phyloP scores from a whole-genome alignment of 2,888 invertebrate genomes.

The Achlya flavicornis region DNA sequence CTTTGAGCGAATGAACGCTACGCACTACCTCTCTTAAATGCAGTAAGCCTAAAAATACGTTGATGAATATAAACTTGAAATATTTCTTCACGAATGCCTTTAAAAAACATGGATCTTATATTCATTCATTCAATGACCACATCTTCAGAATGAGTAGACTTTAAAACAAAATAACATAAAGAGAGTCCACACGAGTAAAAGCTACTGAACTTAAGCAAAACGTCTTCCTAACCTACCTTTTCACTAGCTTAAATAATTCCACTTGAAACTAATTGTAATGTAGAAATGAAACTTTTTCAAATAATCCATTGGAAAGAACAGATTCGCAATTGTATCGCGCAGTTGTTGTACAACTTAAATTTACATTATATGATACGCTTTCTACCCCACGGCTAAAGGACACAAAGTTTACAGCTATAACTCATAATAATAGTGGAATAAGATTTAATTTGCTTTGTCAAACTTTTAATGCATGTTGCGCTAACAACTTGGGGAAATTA shows the following conservation, averaged over 20 bases:
- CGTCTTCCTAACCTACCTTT: background rate
- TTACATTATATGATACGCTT: background rate
- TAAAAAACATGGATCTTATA: no score
- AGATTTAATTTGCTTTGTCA: slow-evolving; percentile 7
- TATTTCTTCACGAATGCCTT: no score
- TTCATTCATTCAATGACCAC: no score
- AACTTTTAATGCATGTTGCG: slow-evolving; percentile 10
- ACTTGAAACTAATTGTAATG: background rate
- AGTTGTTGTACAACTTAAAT: background rate
- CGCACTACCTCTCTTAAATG: no score
- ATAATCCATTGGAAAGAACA: background rate
- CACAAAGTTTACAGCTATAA: background rate
- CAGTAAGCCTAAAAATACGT: no score
- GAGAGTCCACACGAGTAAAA: background rate
- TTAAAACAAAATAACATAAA: background rate
- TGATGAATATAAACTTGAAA: no score
- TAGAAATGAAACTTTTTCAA: background rate
- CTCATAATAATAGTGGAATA: slow-evolving; percentile 2
- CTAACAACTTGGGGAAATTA: background rate
- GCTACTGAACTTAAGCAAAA: background rate
- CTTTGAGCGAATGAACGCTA: no score
- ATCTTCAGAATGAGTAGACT: no score
- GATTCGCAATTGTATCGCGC: background rate
- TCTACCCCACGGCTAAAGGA: background rate
- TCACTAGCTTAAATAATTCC: background rate